Evolutionary conservation across 2,888 invertebrate species (phyloP).

Genomic region (Cheilosia urbana): DNA sequence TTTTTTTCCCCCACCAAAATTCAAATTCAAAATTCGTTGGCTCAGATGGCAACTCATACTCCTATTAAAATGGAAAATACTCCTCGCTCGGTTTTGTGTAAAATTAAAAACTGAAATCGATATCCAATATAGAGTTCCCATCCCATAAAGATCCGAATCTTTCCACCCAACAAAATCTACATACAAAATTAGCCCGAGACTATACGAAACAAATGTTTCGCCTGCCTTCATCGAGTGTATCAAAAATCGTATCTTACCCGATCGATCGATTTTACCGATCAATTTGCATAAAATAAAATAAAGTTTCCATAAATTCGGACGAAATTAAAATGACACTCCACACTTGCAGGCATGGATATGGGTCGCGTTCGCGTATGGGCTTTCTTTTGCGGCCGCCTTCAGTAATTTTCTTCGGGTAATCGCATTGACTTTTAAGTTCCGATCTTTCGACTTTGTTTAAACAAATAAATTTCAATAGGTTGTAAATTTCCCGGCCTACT

Average conservation of each 20-base stretch:
- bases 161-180: not conserved
- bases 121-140: not conserved
- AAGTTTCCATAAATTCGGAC: constrained; percentile 48
- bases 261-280: constrained; percentile 18
- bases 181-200: not conserved
- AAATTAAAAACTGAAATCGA: not conserved
- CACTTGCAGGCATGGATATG: too few species aligned
- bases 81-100: not conserved
- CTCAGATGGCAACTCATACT: not conserved
- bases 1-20: too few species aligned
- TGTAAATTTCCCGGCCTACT: constrained; percentile 12
- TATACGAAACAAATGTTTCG: not conserved
- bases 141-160: constrained; percentile 3
- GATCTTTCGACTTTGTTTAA: constrained; percentile 53
- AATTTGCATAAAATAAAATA: constrained; percentile 62
- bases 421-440: constrained; percentile 1
- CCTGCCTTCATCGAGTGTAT: not conserved
- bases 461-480: constrained; percentile 31
- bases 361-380: not conserved
- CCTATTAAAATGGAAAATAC: not conserved
- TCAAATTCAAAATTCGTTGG: not conserved
- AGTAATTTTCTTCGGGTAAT: constrained; percentile 35
- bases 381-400: constrained; percentile 11
- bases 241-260: not conserved
- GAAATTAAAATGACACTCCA: not conserved